A percentile compares a stretch with the other conserved stretches of the same genome.
Conservation (phyloP, 2,113 vertebrate genomes). For the Amphiprion percula region DNA sequence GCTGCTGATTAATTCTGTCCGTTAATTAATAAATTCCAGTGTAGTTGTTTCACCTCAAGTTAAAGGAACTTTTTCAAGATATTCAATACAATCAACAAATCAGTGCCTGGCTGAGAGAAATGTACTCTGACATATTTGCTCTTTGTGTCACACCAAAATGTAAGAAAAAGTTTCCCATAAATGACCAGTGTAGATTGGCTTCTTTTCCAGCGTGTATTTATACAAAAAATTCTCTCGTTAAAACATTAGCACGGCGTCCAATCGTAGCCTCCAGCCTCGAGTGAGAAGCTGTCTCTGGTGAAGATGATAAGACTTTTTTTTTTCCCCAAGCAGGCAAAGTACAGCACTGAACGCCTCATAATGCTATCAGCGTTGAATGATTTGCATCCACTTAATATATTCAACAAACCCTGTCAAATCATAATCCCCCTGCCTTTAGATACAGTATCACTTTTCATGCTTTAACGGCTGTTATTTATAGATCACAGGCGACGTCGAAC, state of each 20-base stretch:
- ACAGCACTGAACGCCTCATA: constrained; percentile 6
- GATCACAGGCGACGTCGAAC: constrained; percentile 32
- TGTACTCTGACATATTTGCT: neutral
- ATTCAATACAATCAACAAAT: neutral
- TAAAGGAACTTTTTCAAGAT: neutral
- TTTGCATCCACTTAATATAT: constrained; percentile 72
- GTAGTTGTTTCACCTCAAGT: neutral
- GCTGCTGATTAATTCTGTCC: too few relatives aligned
- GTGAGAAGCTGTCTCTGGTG: constrained; percentile 43
- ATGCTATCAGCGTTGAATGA: constrained; percentile 63
- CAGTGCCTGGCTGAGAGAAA: neutral
- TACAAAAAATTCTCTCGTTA: constrained; percentile 1
- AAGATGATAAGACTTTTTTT: constrained; percentile 64
- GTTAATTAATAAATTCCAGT: too few relatives aligned
- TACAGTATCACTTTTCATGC: constrained; percentile 62
- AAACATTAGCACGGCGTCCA: constrained; percentile 8
- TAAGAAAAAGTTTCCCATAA: neutral
- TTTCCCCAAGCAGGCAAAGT: constrained; percentile 31
- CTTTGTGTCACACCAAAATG: neutral
- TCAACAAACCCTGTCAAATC: constrained; percentile 69
- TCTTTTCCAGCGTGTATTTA: neutral
- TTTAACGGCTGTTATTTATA: constrained; percentile 61
- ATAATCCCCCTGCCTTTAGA: constrained; percentile 73
- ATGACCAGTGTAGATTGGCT: neutral
- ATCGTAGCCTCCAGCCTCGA: constrained; percentile 19